A percentile compares a stretch with the other conserved stretches of the same genome.
These are phyloP conservation scores for Caenorhabditis plicata DNA, from an alignment of 2,888 invertebrate genomes.

Conservation along the genomic window DNA sequence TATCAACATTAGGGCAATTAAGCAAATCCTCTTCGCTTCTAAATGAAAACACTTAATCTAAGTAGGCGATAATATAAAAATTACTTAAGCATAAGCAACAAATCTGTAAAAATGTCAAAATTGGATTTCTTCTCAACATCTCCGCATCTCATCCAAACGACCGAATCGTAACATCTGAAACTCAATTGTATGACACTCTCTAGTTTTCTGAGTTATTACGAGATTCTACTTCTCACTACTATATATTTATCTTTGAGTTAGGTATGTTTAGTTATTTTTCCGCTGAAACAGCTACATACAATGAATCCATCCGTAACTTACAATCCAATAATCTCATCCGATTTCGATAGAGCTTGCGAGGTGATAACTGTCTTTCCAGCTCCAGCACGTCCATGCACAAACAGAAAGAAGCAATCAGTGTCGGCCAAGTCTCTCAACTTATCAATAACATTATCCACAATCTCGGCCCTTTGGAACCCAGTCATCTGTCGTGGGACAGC, in stretches of 20 bases:
- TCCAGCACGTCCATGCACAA: slow-evolving; percentile 35
- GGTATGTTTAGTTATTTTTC: too few relatives aligned
- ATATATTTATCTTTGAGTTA: background rate
- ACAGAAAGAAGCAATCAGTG: slow-evolving; percentile 30
- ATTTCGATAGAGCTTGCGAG: slow-evolving; percentile 15
- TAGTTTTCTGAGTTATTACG: background rate
- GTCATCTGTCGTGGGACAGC: slow-evolving; percentile 13
- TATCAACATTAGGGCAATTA: slow-evolving; percentile 24
- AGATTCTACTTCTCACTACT: too few relatives aligned
- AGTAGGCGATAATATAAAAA: slow-evolving; percentile 15
- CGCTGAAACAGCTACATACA: too few relatives aligned
- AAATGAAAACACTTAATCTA: slow-evolving; percentile 16
- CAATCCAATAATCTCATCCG: slow-evolving; percentile 27
- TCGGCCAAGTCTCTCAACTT: slow-evolving; percentile 11
- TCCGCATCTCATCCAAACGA: slow-evolving; percentile 25
- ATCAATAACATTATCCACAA: slow-evolving; percentile 9
- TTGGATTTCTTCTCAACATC: slow-evolving; percentile 6
- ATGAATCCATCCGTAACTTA: too few relatives aligned
- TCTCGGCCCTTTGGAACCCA: slow-evolving; percentile 2
- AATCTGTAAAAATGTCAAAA: slow-evolving; percentile 29
- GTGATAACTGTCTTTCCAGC: slow-evolving; percentile 33
- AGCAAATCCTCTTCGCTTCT: slow-evolving; percentile 29
- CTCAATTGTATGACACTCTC: background rate
- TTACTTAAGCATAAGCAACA: slow-evolving; percentile 35
- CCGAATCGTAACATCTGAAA: slow-evolving; percentile 19